These are phyloP conservation scores for Trogon melanurus DNA, from an alignment of 2,113 vertebrate species.

Conservation along the genomic window DNA sequence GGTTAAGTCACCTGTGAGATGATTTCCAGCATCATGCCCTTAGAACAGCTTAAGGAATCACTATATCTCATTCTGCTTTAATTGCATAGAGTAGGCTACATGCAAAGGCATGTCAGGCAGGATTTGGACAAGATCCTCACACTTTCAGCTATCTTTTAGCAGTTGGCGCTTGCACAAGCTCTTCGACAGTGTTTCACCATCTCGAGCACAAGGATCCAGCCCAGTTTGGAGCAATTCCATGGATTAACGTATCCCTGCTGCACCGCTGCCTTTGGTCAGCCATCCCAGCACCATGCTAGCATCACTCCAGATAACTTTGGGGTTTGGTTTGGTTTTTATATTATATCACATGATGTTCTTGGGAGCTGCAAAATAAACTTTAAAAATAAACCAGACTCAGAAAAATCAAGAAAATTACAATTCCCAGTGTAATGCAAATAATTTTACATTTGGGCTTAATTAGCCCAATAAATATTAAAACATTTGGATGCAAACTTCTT, in stretches of 20 bases:
- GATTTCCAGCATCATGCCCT: rapidly evolving
- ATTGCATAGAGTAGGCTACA: not conserved
- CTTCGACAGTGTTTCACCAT: not conserved
- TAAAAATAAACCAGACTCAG: not conserved
- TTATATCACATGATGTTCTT: too few species aligned
- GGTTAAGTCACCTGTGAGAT: not conserved
- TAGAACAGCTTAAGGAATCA: not conserved
- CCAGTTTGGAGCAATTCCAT: not conserved
- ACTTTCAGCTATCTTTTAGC: not conserved
- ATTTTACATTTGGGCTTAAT: not conserved
- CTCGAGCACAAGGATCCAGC: not conserved
- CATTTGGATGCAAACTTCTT: not conserved
- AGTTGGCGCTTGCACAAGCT: not conserved
- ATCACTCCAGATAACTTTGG: not conserved
- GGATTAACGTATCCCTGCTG: not conserved
- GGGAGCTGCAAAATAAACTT: not conserved
- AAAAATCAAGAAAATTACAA: not conserved
- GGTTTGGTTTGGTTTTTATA: too few species aligned
- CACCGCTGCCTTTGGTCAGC: not conserved
- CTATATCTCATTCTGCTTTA: not conserved
- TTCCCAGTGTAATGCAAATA: not conserved
- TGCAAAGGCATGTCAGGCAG: not conserved
- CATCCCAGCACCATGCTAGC: not conserved
- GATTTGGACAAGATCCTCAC: not conserved
- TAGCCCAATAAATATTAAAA: not conserved